Evolutionary conservation across 2,888 invertebrate genomes (phyloP).

Genomic region (Galeopsomyia nigrocyanea): DNA sequence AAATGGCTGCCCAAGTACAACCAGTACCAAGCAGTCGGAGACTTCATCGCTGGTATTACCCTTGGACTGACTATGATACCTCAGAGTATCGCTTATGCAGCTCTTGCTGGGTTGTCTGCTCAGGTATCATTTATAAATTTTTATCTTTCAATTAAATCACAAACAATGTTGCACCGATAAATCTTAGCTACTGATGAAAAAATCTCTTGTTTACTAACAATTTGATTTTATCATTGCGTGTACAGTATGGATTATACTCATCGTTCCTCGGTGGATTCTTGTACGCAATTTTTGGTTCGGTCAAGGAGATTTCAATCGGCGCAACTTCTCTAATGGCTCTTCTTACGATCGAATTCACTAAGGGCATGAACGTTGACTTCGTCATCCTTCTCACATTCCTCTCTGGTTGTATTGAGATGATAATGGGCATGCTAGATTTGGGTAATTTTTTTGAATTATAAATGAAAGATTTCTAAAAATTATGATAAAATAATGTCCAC

Average conservation of each 20-base stretch:
- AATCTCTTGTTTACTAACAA: too few relatives aligned
- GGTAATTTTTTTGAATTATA: constrained; percentile 71
- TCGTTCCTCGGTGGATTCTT: constrained; percentile 88
- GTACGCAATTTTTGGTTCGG: constrained; percentile 89
- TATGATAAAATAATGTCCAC: constrained; percentile 21
- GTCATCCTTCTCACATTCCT: constrained; percentile 84
- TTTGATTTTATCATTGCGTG: constrained; percentile 42
- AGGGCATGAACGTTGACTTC: constrained; percentile 78
- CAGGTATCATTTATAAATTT: constrained; percentile 70
- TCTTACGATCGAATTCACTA: constrained; percentile 81
- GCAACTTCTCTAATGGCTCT: constrained; percentile 95
- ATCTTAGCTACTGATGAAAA: too few relatives aligned
- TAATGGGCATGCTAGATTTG: constrained; percentile 86
- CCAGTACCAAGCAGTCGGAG: constrained; percentile 78
- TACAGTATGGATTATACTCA: constrained; percentile 89
- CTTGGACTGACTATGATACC: constrained; percentile 93
- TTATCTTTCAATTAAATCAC: too few relatives aligned
- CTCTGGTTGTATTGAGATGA: constrained; percentile 81
- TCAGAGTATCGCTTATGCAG: constrained; percentile 92
- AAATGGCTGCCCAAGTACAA: constrained; percentile 80
- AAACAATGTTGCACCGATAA: too few relatives aligned
- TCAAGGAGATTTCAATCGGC: constrained; percentile 89
- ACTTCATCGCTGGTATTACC: constrained; percentile 90
- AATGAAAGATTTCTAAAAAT: not conserved
- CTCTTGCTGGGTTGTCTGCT: constrained; percentile 85